Percentiles rank a stretch among this genome's conserved stretches.
Conservation (phyloP, 2,113 vertebrate species). For the Terrapene triunguis region DNA sequence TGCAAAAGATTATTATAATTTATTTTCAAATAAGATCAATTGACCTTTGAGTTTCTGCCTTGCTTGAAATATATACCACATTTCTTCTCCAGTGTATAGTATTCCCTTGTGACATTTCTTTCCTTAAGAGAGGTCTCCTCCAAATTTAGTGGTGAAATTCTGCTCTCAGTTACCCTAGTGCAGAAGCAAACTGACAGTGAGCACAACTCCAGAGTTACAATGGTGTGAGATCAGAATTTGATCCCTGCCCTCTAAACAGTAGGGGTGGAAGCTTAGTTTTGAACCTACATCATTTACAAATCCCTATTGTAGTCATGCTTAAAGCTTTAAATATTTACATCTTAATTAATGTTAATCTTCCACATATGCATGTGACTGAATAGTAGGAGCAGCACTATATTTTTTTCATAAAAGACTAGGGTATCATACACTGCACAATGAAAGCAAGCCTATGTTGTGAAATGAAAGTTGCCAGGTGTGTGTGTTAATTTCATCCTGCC, state of each 20-base stretch:
- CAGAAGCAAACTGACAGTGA: background rate
- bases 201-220: background rate
- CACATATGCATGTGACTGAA: background rate
- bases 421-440: background rate
- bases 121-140: background rate
- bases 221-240: background rate
- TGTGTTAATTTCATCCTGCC: background rate
- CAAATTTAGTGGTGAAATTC: background rate
- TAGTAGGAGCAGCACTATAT: background rate
- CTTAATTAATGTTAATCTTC: background rate
- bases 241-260: background rate
- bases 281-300: background rate
- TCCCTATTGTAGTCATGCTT: background rate
- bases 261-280: background rate
- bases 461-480: background rate
- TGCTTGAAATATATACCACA: background rate
- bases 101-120: background rate
- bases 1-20: background rate
- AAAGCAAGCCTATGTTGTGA: background rate
- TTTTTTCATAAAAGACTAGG: background rate
- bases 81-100: background rate
- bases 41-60: background rate
- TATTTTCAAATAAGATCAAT: background rate
- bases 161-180: background rate
- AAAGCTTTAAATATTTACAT: background rate